Percentiles rank a stretch among this genome's conserved stretches.
These are phyloP conservation scores for Scaptomyza flava DNA, from an alignment of 2,888 invertebrate genomes.

Conservation along the genomic window DNA sequence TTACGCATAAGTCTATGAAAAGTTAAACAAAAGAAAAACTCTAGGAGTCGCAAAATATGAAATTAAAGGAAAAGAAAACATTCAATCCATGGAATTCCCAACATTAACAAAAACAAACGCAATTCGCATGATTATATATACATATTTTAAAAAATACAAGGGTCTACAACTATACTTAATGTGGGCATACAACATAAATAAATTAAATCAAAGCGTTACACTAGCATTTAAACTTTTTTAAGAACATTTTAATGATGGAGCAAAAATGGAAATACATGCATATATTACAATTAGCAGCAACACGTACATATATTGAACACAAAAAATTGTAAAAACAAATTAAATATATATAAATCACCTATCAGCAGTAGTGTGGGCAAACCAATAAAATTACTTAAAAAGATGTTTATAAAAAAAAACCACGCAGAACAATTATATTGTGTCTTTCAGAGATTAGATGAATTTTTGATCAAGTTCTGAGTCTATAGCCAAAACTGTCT, in stretches of 20 bases:
- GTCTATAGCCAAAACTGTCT: constrained; percentile 56
- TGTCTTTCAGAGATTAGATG: constrained; percentile 54
- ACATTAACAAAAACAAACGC: constrained; percentile 59
- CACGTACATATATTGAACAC: constrained; percentile 44
- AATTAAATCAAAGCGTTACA: constrained; percentile 73
- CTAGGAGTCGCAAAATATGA: constrained; percentile 72
- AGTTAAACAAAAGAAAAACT: constrained; percentile 51
- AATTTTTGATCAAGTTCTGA: constrained; percentile 39
- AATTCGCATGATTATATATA: constrained; percentile 54
- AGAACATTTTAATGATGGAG: constrained; percentile 74
- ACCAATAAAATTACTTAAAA: constrained; percentile 47
- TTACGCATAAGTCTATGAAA: constrained; percentile 73
- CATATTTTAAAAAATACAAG: constrained; percentile 46
- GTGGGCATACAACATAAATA: constrained; percentile 72
- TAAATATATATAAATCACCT: constrained; percentile 38
- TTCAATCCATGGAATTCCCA: constrained; percentile 67
- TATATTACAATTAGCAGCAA: constrained; percentile 52
- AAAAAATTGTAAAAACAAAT: constrained; percentile 34
- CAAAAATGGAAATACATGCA: constrained; percentile 44
- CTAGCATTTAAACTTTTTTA: constrained; percentile 76
- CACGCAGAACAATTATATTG: constrained; percentile 38
- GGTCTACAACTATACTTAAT: constrained; percentile 52
- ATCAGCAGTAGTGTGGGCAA: constrained; percentile 49
- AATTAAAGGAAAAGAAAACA: constrained; percentile 62
- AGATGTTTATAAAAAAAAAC: constrained; percentile 39